Conservation (phyloP, 2,113 vertebrate species). For the Phainopepla nitens region DNA sequence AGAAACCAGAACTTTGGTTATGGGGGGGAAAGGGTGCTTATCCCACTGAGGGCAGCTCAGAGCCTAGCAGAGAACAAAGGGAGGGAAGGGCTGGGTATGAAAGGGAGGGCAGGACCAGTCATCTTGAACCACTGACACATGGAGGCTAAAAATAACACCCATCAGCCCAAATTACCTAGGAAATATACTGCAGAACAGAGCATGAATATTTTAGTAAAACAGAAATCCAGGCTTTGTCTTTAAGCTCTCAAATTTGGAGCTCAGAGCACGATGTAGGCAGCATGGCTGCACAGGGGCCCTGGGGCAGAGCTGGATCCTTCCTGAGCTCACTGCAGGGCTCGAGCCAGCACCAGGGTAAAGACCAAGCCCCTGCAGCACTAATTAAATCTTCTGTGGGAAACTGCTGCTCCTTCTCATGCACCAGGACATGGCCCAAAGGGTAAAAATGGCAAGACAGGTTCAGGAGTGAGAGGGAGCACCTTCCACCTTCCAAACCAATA, state of each 20-base stretch:
- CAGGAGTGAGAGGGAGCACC: not conserved
- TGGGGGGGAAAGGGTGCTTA: not conserved
- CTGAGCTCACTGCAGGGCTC: accelerated
- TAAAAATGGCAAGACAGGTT: not conserved
- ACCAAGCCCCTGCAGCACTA: not conserved
- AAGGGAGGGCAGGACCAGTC: not conserved
- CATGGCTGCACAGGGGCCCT: accelerated
- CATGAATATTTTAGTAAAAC: not conserved
- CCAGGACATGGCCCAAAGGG: not conserved
- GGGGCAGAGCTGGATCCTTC: not conserved
- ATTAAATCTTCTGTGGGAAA: not conserved
- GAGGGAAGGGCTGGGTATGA: not conserved
- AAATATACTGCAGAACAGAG: not conserved
- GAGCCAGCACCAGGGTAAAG: accelerated
- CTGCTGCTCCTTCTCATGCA: accelerated
- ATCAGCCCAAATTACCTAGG: not conserved
- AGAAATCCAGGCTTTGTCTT: not conserved
- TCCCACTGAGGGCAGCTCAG: not conserved
- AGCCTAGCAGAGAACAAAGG: not conserved
- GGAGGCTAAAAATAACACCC: not conserved
- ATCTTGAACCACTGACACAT: not conserved
- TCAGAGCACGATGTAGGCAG: not conserved
- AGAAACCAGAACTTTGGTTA: not conserved
- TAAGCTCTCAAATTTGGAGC: not conserved
- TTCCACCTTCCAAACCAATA: not conserved